Base-by-base conservation (phyloP, 2,888 invertebrate species). In the Euzophera pinguis region DNA sequence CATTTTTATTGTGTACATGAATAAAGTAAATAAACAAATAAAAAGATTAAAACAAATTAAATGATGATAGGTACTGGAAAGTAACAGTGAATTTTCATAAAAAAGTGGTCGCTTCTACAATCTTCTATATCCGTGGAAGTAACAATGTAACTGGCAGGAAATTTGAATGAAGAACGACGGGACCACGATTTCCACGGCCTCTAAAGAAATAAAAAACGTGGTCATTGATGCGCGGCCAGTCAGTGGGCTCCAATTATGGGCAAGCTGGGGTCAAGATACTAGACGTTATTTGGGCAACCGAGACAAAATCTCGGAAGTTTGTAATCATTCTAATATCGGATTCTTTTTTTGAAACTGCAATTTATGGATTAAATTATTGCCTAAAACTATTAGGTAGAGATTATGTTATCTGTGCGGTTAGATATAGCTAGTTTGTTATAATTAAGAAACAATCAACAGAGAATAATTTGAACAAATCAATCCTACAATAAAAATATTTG, bases 161-260 rank as follows among this genome's bases (percentile, higher is more conserved):
- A 64, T 51, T 73, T 72, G 71, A 79, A 77, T 75, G 71, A 63
- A 65, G 63, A 63, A 42, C 55, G 45, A 61, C 39, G 54, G 53
- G 22, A 54, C 58, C 58, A 58, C 59, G 59, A 59, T 64, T 65
- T 60, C 63, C 67, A 65, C 63, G 69, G 64, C 61, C 62, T 62
- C 58, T 52, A 60, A 59, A 62, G 59, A 60, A 59, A 64, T 65
- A 68, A 39, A 72, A 64, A 37, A 45, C 41, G 53, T 62, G 58
- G 45, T 55, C 69, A 71, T 65, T 71, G 60, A 70, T 64, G 61
- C 59, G 59, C 53, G 53, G 38, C 35, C 53, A 54, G 52, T 53
- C 57, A 53, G 56, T 50, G 48, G 55, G 60, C 50, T 60, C 68
- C 63, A 61, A 64, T 65, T 70, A 70, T 73, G 67, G 67, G 62